These are phyloP conservation scores for Chaetodon auriga DNA, from an alignment of 2,113 vertebrate species.

Conservation along the genomic window DNA sequence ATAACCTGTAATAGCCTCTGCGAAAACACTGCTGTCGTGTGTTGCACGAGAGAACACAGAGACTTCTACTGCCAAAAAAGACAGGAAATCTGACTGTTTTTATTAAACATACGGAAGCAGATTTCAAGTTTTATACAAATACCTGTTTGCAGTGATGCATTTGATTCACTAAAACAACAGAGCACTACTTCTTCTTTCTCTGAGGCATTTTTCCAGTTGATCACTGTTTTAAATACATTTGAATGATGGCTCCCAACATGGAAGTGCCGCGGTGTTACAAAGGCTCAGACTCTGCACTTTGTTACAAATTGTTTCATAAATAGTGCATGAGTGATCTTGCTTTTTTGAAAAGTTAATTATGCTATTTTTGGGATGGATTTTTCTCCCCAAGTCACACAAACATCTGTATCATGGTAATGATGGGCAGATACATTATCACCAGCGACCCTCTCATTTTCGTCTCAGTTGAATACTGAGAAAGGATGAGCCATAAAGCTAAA, in stretches of 20 bases:
- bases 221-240: constrained; percentile 35
- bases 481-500: not conserved
- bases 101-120: not conserved
- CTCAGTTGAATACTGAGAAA: not conserved
- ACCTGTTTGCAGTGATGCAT: not conserved
- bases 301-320: constrained; percentile 15
- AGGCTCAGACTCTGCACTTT: not conserved
- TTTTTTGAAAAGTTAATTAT: constrained; percentile 14
- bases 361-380: not conserved
- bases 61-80: not conserved
- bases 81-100: not conserved
- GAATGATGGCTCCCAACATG: constrained; percentile 18
- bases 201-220: constrained; percentile 26
- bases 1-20: not conserved
- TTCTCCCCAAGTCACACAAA: not conserved
- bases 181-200: constrained; percentile 9
- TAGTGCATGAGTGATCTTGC: constrained; percentile 1
- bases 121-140: not conserved
- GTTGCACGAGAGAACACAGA: not conserved
- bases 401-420: not conserved
- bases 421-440: not conserved
- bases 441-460: not conserved
- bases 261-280: constrained; percentile 17
- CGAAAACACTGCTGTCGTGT: not conserved
- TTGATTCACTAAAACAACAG: constrained; percentile 1